These are phyloP conservation scores for Halocynthia roretzi DNA, from an alignment of 23 tunicate species.

Conservation along the genomic window DNA sequence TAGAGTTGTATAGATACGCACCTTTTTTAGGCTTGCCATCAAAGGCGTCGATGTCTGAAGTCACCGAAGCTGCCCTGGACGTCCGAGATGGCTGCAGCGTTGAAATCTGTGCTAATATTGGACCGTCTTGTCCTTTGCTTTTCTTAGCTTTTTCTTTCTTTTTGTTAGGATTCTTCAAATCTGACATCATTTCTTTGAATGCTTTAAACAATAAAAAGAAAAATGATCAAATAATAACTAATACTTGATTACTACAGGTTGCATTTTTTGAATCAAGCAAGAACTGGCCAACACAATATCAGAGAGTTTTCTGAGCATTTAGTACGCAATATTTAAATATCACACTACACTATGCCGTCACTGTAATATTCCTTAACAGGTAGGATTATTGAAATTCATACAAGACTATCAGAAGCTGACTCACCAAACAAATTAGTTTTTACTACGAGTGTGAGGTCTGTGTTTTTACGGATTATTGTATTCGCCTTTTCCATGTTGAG, in stretches of 20 bases:
- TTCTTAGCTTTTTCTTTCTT: slow-evolving; percentile 1
- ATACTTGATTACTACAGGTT: too few species aligned
- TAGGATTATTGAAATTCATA: neutral
- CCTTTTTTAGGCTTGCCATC: slow-evolving; percentile 66
- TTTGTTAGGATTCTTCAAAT: slow-evolving; percentile 42
- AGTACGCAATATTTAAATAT: neutral
- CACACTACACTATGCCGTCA: neutral
- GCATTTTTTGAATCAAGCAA: too few species aligned
- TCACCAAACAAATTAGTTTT: slow-evolving; percentile 79
- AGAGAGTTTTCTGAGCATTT: neutral
- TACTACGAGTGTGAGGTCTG: slow-evolving; percentile 45
- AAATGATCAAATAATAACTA: too few species aligned
- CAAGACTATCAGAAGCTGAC: neutral
- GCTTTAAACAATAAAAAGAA: slow-evolving; percentile 18
- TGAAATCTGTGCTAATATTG: slow-evolving; percentile 1
- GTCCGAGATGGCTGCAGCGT: slow-evolving; percentile 10
- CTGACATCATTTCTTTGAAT: slow-evolving; percentile 90
- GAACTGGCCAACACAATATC: neutral
- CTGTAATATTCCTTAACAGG: slow-evolving; percentile 1
- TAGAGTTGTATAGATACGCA: neutral
- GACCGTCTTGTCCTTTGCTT: slow-evolving; percentile 18
- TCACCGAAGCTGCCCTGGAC: slow-evolving; percentile 4
- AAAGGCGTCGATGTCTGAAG: slow-evolving; percentile 27
- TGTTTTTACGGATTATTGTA: slow-evolving; percentile 69
- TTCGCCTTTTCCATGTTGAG: slow-evolving; percentile 57